Evolutionary conservation across 2,113 vertebrate genomes (phyloP).

Genomic region (Vulpes ferrilata): DNA sequence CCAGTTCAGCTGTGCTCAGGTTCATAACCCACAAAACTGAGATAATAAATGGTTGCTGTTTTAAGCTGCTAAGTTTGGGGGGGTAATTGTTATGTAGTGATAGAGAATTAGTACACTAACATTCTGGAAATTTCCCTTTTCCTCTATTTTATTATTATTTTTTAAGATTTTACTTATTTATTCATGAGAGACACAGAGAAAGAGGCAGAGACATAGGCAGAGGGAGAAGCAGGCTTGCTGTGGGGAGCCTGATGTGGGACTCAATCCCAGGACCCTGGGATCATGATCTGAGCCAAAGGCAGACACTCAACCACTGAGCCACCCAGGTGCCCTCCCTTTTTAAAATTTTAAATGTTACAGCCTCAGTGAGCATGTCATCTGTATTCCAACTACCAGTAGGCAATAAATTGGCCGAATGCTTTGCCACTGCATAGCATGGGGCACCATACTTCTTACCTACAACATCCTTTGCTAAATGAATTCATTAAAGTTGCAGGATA

Average conservation of each 20-base stretch:
- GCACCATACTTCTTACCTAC: background rate
- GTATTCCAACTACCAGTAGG: background rate
- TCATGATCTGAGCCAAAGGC: too few species aligned
- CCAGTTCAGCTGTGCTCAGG: background rate
- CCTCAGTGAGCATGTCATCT: background rate
- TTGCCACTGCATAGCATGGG: background rate
- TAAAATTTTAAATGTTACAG: background rate
- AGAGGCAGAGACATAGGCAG: too few species aligned
- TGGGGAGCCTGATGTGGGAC: too few species aligned
- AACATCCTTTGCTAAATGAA: background rate
- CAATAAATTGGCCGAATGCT: background rate
- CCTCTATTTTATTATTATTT: too few species aligned
- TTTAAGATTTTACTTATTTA: too few species aligned
- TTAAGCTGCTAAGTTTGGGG: background rate
- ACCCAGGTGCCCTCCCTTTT: too few species aligned
- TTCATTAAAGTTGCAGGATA: background rate
- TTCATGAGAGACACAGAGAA: too few species aligned
- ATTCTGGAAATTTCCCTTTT: background rate
- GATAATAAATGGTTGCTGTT: background rate
- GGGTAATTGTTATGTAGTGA: background rate
- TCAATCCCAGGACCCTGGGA: too few species aligned
- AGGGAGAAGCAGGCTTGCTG: too few species aligned
- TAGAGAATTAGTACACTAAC: background rate
- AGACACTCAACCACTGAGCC: too few species aligned
- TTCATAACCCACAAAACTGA: background rate